These are phyloP conservation scores for Saccostrea echinata DNA, from an alignment of 1,140 invertebrate species.

Conservation along the genomic window DNA sequence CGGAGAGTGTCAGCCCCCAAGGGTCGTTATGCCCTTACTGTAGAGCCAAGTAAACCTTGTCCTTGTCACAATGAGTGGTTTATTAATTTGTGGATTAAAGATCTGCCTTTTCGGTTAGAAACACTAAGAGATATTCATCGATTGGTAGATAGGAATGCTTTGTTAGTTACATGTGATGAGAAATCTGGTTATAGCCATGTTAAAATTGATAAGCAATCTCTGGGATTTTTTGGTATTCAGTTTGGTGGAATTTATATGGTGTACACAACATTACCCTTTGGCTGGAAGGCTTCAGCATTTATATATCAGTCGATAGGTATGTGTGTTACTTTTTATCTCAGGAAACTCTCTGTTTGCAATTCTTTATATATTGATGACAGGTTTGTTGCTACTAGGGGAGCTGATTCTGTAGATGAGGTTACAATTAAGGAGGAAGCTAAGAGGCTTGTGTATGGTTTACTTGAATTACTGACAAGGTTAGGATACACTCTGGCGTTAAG, in stretches of 20 bases:
- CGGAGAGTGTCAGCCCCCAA: slow-evolving; percentile 43
- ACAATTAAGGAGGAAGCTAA: background rate
- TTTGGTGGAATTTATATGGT: slow-evolving; percentile 52
- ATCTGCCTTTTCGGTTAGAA: slow-evolving; percentile 52
- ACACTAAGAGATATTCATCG: slow-evolving; percentile 50
- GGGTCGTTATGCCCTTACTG: slow-evolving; percentile 50
- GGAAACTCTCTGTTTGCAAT: slow-evolving; percentile 10
- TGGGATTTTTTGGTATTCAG: slow-evolving; percentile 55
- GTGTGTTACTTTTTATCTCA: slow-evolving; percentile 48
- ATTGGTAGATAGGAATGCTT: slow-evolving; percentile 30
- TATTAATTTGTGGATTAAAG: slow-evolving; percentile 56
- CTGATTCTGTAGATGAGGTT: background rate
- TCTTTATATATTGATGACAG: slow-evolving; percentile 57
- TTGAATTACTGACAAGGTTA: background rate
- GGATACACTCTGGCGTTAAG: background rate
- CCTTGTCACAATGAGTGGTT: slow-evolving; percentile 52
- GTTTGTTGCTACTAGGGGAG: slow-evolving; percentile 20
- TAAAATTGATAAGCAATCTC: slow-evolving; percentile 13
- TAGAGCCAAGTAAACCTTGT: slow-evolving; percentile 46
- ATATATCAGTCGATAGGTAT: slow-evolving; percentile 55
- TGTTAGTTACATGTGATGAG: slow-evolving; percentile 51
- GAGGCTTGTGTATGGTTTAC: background rate
- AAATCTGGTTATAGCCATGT: slow-evolving; percentile 58
- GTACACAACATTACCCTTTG: slow-evolving; percentile 52
- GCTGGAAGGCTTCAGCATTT: slow-evolving; percentile 56